Conservation (phyloP, 1,140 invertebrate species). For the Contarinia nasturtii region DNA sequence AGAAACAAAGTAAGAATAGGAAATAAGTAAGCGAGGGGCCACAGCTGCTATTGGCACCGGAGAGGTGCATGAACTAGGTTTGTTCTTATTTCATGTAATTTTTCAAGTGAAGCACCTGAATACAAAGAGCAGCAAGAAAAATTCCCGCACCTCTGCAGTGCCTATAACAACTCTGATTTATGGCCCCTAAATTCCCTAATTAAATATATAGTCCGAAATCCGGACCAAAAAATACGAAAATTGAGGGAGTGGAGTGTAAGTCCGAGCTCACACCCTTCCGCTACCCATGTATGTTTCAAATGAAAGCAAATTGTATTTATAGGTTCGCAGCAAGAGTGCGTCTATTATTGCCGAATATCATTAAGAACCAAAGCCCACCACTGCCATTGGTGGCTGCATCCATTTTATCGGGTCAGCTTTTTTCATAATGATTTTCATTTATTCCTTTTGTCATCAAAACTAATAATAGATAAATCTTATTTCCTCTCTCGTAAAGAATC, state of each 20-base stretch:
- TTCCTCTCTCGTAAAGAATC: background rate
- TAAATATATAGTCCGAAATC: background rate
- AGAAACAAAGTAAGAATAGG: slow-evolving; percentile 42
- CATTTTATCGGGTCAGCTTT: slow-evolving; percentile 1
- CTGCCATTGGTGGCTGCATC: slow-evolving; percentile 44
- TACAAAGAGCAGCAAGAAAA: too few species aligned
- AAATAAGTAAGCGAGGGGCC: background rate
- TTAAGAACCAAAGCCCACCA: slow-evolving; percentile 88
- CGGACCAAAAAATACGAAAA: background rate
- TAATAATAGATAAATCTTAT: background rate
- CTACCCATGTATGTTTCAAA: background rate
- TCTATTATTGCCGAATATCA: slow-evolving; percentile 71
- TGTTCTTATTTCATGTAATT: too few species aligned
- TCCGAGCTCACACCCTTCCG: background rate
- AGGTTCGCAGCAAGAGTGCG: slow-evolving; percentile 77
- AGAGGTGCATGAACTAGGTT: too few species aligned
- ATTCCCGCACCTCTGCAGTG: too few species aligned
- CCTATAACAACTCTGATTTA: too few species aligned
- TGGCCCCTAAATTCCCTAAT: too few species aligned
- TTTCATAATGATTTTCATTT: background rate
- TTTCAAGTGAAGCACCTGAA: too few species aligned
- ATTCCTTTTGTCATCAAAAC: background rate
- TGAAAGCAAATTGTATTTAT: too few species aligned
- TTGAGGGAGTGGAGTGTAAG: background rate
- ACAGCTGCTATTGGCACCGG: too few species aligned